These are phyloP conservation scores for Probaryconus sp. DNA, from an alignment of 1,140 invertebrate species.

Conservation along the genomic window DNA sequence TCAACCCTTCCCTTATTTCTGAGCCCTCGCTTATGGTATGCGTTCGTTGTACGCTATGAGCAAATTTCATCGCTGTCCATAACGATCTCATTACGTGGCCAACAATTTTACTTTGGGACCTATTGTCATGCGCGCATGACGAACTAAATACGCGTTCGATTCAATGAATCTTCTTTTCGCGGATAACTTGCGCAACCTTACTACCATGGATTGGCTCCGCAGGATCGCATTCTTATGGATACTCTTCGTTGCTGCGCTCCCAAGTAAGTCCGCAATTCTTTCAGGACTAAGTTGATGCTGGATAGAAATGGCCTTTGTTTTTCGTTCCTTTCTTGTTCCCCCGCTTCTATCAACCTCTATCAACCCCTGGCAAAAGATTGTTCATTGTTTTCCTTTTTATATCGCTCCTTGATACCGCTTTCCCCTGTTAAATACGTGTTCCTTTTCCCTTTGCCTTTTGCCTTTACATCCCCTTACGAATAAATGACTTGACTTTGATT, in stretches of 20 bases:
- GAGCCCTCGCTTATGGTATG: background rate
- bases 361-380: too few relatives aligned
- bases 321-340: background rate
- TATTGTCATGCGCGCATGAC: constrained; percentile 53
- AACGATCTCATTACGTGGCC: constrained; percentile 33
- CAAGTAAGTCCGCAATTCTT: constrained; percentile 35
- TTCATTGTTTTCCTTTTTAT: too few relatives aligned
- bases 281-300: too few relatives aligned
- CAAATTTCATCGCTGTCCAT: constrained; percentile 5
- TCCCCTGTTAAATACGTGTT: too few relatives aligned
- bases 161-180: constrained; percentile 19
- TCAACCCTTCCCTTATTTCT: background rate
- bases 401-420: too few relatives aligned
- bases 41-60: background rate
- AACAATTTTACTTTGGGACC: constrained; percentile 17
- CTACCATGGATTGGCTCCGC: constrained; percentile 35
- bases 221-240: constrained; percentile 22
- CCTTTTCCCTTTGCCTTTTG: too few relatives aligned
- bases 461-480: too few relatives aligned
- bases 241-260: constrained; percentile 14
- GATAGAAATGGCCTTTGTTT: too few relatives aligned
- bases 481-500: too few relatives aligned
- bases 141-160: constrained; percentile 17
- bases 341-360: too few relatives aligned
- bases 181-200: constrained; percentile 13